A percentile compares a stretch with the other conserved stretches of the same genome.
These are phyloP conservation scores for Tipula helvola DNA, from an alignment of 2,888 invertebrate species.

Conservation along the genomic window DNA sequence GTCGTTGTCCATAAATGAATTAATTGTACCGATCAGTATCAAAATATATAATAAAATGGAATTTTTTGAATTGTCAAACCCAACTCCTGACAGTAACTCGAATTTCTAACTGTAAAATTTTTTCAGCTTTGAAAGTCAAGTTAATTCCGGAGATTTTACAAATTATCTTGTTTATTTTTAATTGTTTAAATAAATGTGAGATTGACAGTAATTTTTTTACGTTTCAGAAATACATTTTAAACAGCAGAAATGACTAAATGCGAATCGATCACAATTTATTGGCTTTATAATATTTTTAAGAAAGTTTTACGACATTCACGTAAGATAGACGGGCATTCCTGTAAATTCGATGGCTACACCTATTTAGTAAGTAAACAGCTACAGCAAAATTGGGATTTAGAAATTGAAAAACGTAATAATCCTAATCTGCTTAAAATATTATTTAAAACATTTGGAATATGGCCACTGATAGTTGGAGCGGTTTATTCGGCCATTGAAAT, in stretches of 20 bases:
- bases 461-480: not conserved
- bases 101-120: too few species aligned
- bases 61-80: too few species aligned
- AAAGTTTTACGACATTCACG: not conserved
- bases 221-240: not conserved
- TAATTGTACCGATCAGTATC: too few species aligned
- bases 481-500: not conserved
- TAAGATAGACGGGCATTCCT: not conserved
- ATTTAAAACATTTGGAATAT: not conserved
- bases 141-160: too few species aligned
- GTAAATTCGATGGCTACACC: not conserved
- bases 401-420: not conserved
- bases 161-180: too few species aligned
- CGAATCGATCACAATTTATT: not conserved
- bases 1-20: too few species aligned
- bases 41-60: too few species aligned
- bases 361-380: not conserved
- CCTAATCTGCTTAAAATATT: not conserved
- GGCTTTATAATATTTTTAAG: not conserved
- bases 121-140: too few species aligned
- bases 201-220: not conserved
- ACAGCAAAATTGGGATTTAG: not conserved
- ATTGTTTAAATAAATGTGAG: not conserved
- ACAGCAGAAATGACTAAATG: not conserved
- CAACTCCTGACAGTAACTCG: too few species aligned